Percentiles rank a stretch among this genome's conserved stretches.
Evolutionary conservation across 37 sponge, comb jelly and placozoan genomes (phyloP).

Genomic region (Cliona cf. orientalis): DNA sequence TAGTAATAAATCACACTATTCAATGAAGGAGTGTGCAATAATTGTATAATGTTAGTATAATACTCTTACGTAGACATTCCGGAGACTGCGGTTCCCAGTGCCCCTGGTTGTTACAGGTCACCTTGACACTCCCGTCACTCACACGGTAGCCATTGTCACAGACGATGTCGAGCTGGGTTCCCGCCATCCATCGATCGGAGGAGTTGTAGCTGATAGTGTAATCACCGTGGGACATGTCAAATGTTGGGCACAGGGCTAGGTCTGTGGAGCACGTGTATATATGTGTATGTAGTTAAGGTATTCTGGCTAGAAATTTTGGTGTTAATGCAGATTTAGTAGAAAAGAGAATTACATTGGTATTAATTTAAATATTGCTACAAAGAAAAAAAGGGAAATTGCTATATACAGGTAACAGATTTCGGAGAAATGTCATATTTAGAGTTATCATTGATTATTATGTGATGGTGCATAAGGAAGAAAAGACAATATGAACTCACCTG

Average conservation of each 20-base stretch:
- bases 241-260: slow-evolving; percentile 16
- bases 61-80: slow-evolving; percentile 22
- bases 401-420: background rate
- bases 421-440: background rate
- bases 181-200: slow-evolving; percentile 12
- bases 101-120: slow-evolving; percentile 17
- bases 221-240: background rate
- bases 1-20: background rate
- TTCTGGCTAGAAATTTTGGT: too few species aligned
- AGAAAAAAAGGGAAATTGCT: background rate
- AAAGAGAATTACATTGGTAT: too few species aligned
- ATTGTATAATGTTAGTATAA: background rate
- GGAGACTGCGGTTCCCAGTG: slow-evolving; percentile 30
- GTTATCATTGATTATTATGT: background rate
- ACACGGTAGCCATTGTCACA: slow-evolving; percentile 17
- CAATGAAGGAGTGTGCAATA: too few species aligned
- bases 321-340: background rate
- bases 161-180: slow-evolving; percentile 3
- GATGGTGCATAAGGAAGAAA: background rate
- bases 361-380: background rate
- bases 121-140: background rate
- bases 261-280: slow-evolving; percentile 14
- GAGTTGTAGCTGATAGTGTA: background rate
- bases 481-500: slow-evolving; percentile 55
- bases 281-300: background rate